These are phyloP conservation scores for Pseudococcus viburni DNA, from an alignment of 2,888 invertebrate species.

Conservation along the genomic window DNA sequence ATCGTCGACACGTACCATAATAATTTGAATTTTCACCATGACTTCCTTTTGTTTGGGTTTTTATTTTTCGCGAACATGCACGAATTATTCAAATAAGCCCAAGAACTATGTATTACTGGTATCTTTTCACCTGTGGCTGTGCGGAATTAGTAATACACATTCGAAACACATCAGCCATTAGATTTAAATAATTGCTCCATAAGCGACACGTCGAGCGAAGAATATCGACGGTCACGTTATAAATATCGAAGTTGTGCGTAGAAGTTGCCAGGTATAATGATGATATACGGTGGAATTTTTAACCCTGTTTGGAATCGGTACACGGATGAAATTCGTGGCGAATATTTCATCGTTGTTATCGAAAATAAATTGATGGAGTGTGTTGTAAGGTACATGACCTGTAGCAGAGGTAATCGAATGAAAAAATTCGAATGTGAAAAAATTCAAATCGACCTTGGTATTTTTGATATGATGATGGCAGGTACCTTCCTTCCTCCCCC, in stretches of 20 bases:
- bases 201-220: slow-evolving; percentile 10
- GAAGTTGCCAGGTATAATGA: background rate
- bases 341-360: slow-evolving; percentile 18
- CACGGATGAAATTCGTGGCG: background rate
- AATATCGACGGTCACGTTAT: slow-evolving; percentile 26
- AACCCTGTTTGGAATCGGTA: background rate
- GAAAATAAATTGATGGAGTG: background rate
- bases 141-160: slow-evolving; percentile 42
- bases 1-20: slow-evolving; percentile 46
- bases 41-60: slow-evolving; percentile 21
- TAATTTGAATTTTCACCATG: slow-evolving; percentile 32
- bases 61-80: slow-evolving; percentile 50
- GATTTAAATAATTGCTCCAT: slow-evolving; percentile 42
- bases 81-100: slow-evolving; percentile 42
- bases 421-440: background rate
- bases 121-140: slow-evolving; percentile 1
- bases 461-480: no score
- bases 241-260: background rate
- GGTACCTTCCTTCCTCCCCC: no score
- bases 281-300: background rate
- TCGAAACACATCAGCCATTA: slow-evolving; percentile 40
- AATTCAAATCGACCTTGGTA: no score
- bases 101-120: no score
- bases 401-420: background rate
- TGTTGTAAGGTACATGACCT: background rate